phyloP scores from a whole-genome alignment of 1,140 invertebrate species.

The Saccostrea cuccullata region DNA sequence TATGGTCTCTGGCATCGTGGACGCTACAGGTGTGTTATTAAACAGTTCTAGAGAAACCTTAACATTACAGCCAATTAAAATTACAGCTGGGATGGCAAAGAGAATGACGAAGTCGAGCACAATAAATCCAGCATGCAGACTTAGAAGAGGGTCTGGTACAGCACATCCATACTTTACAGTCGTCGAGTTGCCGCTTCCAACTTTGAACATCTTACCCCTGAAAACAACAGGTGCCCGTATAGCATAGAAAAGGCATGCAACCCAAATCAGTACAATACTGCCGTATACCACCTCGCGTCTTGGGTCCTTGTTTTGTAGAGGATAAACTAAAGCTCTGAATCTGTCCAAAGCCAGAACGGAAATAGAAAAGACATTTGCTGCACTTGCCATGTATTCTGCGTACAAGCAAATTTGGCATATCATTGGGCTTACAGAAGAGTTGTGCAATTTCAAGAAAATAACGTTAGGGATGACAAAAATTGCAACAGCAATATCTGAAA shows the following conservation, averaged over 20 bases:
- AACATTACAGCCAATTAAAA: constrained; percentile 42
- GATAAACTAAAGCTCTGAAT: constrained; percentile 43
- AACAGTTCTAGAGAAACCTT: constrained; percentile 32
- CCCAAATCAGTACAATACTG: too few species aligned
- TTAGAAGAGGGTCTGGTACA: not conserved
- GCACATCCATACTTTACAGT: constrained; percentile 5
- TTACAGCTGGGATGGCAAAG: constrained; percentile 33
- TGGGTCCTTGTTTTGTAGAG: constrained; percentile 5
- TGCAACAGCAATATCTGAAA: constrained; percentile 50
- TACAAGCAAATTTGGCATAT: constrained; percentile 49
- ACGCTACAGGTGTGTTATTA: not conserved
- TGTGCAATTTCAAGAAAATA: constrained; percentile 22
- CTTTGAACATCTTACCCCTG: not conserved
- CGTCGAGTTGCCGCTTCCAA: constrained; percentile 26
- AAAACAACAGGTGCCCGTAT: constrained; percentile 42
- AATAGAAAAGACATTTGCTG: constrained; percentile 46
- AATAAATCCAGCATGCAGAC: constrained; percentile 25
- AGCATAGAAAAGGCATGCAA: too few species aligned
- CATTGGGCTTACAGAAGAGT: not conserved
- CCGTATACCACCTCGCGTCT: not conserved
- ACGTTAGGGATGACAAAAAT: constrained; percentile 50
- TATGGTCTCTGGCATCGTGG: not conserved
- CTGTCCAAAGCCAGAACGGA: constrained; percentile 46
- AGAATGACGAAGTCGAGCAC: constrained; percentile 43
- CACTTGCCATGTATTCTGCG: constrained; percentile 15